Conservation (phyloP, 23 tunicate genomes). For the Corella eumyota region DNA sequence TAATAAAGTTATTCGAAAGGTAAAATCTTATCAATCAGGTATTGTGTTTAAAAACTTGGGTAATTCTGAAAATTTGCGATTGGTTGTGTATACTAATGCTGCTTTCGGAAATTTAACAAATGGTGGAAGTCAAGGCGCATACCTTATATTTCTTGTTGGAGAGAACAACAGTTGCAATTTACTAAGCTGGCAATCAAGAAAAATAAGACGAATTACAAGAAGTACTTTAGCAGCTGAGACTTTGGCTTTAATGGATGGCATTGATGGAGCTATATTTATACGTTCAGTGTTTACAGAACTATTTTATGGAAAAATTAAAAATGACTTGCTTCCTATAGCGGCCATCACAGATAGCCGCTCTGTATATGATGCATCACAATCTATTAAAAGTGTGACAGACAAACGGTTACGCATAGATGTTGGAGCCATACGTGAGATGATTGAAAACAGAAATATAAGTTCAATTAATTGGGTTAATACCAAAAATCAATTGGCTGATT, state of each 20-base stretch:
- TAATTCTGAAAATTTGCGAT: too few species aligned
- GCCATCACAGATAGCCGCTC: conserved; percentile 5
- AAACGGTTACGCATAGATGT: conserved; percentile 4
- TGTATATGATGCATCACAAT: neutral
- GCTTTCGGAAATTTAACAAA: conserved; percentile 6
- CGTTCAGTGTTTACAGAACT: neutral
- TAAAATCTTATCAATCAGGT: neutral
- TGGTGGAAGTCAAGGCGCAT: too few species aligned
- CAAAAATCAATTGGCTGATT: conserved; percentile 4
- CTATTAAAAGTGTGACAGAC: neutral
- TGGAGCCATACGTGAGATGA: conserved; percentile 1
- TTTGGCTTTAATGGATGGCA: neutral
- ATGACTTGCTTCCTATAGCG: neutral
- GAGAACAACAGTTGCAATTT: neutral
- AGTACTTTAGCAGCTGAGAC: conserved; percentile 11
- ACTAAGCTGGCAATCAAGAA: conserved; percentile 5
- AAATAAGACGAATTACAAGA: conserved; percentile 1
- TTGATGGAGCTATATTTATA: conserved; percentile 1
- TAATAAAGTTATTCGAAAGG: conserved; percentile 5
- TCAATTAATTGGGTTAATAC: neutral
- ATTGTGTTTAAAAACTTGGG: too few species aligned
- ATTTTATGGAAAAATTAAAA: neutral
- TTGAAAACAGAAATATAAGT: neutral
- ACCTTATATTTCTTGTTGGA: neutral
- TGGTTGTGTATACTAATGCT: conserved; percentile 2